Base-by-base conservation (phyloP, 2,797 vertebrate species). In the Gallirallus australis region DNA sequence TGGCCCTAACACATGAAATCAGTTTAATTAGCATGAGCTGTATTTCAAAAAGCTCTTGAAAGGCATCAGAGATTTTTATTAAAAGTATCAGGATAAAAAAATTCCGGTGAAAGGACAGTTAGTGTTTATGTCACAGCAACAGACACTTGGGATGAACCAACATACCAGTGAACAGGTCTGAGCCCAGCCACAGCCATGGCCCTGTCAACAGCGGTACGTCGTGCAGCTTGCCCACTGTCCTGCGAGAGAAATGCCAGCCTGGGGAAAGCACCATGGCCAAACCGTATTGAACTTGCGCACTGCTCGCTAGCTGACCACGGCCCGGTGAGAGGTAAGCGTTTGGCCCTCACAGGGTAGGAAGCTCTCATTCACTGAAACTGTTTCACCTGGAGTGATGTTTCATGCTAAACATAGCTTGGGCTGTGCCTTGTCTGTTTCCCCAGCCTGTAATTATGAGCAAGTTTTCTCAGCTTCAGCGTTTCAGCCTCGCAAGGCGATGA, bases 231-330 rank as follows among this genome's bases (percentile, higher is more conserved):
- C 33, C 28, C 42, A 1, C 47, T 27, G n/a, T 35, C 50, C 25
- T 23, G 40, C 0, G 2, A 70, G 65, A 60, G 17, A 31, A 35
- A 14, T 3, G 5, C 1, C 2, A 4, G 11, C 4, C 6, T 30
- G 25, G 13, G 68, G 14, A 11, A 37, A 68, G 18, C 28, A 27
- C 9, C 12, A 2, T 0, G 2, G 16, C 21, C 52, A 40, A 61
- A 33, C 23, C 0, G 0, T 11, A 25, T 2, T 10, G 27, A 52
- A 64, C 12, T 9, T 39, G 42, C 31, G 23, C 16, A 12, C 39
- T 35, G 52, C 18, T 4, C 37, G 30, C 21, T 3, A n/a, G 31
- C 39, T 33, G 47, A 5, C 5, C 64, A 31, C 0, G 2, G 10
- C 14, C 52, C 35, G 15, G 15, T 2, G 31, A 54, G 37, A 50